Evolutionary conservation across 2,113 vertebrate species (phyloP).

Genomic region (Scomber colias): DNA sequence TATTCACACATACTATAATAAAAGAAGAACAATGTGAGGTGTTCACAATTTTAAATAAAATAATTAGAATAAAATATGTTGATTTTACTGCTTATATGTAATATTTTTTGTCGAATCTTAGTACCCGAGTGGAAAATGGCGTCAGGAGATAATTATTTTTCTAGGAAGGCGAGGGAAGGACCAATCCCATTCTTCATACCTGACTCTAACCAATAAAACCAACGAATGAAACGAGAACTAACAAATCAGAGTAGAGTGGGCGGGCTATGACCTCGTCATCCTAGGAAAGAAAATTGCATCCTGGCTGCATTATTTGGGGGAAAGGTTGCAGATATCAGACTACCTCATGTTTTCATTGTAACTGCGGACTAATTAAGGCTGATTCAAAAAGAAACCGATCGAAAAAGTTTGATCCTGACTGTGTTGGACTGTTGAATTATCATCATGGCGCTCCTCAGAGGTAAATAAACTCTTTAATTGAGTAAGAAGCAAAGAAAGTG

Average conservation of each 20-base stretch:
- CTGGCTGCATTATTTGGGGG: conserved; percentile 53
- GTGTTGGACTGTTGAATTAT: conserved; percentile 5
- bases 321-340: conserved; percentile 63
- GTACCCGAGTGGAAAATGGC: neutral
- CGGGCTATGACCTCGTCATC: no score
- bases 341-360: neutral
- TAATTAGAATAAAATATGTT: rapidly evolving
- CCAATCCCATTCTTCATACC: no score
- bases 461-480: conserved; percentile 62
- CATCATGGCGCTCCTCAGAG: conserved; percentile 85
- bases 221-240: no score
- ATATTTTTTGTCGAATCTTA: conserved; percentile 61
- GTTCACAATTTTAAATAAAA: neutral
- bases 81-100: neutral
- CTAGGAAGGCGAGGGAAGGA: no score
- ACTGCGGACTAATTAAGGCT: neutral
- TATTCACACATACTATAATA: rapidly evolving
- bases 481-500: neutral
- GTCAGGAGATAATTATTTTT: no score
- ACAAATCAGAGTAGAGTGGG: no score
- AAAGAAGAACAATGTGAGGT: rapidly evolving
- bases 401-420: conserved; percentile 8
- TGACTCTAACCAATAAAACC: no score
- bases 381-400: neutral
- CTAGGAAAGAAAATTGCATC: no score